phyloP scores from a whole-genome alignment of 2,888 invertebrate genomes.

The Eupithecia centaureata region DNA sequence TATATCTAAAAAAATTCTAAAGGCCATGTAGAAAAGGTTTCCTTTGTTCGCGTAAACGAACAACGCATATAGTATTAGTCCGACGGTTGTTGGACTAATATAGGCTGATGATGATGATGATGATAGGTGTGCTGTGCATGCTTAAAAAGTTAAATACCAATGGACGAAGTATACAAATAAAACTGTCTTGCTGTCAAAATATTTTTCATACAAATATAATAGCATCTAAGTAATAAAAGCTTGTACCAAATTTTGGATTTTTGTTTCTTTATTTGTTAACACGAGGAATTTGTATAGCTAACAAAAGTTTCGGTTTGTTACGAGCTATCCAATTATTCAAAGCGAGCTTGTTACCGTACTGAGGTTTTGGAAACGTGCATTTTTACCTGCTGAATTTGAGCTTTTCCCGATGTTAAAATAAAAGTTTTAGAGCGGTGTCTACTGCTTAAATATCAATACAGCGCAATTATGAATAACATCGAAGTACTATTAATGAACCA shows the following conservation, averaged over 20 bases:
- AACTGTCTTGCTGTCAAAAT: no score
- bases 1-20: not conserved
- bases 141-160: no score
- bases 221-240: no score
- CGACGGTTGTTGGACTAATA: no score
- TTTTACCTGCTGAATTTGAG: not conserved
- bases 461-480: no score
- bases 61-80: no score
- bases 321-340: not conserved
- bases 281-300: not conserved
- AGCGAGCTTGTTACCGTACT: slow-evolving; percentile 1
- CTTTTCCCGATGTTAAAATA: not conserved
- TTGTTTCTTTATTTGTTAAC: not conserved
- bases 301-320: not conserved
- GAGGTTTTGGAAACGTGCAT: not conserved
- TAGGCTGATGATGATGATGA: no score
- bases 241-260: not conserved
- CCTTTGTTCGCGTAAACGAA: not conserved
- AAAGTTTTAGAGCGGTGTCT: not conserved
- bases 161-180: no score
- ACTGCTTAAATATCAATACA: no score
- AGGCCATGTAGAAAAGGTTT: not conserved
- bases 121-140: no score
- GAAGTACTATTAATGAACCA: no score
- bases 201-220: not conserved